phyloP scores from a whole-genome alignment of 2,113 vertebrate species.

The Prionailurus bengalensis region DNA sequence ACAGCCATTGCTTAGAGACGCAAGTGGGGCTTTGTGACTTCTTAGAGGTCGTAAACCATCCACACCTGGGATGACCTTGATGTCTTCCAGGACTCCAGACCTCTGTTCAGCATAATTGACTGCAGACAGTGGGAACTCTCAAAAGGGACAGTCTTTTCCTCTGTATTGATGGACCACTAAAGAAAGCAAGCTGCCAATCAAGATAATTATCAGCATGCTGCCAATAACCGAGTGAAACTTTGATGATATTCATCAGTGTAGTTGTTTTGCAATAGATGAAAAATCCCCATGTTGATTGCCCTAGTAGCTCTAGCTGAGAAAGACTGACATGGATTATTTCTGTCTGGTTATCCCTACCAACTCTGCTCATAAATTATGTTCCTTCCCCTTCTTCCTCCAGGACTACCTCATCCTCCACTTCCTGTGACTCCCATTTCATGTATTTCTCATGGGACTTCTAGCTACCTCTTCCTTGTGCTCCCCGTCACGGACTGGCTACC shows the following conservation, averaged over 20 bases:
- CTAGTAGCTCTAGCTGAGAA: background rate
- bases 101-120: slow-evolving; percentile 16
- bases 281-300: background rate
- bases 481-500: background rate
- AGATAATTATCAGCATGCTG: background rate
- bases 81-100: background rate
- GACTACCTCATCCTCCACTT: background rate
- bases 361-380: background rate
- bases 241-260: background rate
- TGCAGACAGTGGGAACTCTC: background rate
- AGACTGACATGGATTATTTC: background rate
- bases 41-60: background rate
- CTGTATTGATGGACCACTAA: background rate
- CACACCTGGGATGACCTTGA: background rate
- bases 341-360: too few species aligned
- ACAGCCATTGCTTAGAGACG: background rate
- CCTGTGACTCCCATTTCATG: background rate
- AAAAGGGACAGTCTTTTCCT: background rate
- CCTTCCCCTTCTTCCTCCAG: background rate
- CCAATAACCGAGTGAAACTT: background rate
- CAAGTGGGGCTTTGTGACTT: background rate
- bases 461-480: background rate
- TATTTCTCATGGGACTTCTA: background rate
- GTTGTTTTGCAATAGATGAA: background rate
- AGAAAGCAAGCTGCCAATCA: background rate